A percentile compares a stretch with the other conserved stretches of the same genome.
phyloP scores from a whole-genome alignment of 2,797 vertebrate species.

The Macrochelys suwanniensis region DNA sequence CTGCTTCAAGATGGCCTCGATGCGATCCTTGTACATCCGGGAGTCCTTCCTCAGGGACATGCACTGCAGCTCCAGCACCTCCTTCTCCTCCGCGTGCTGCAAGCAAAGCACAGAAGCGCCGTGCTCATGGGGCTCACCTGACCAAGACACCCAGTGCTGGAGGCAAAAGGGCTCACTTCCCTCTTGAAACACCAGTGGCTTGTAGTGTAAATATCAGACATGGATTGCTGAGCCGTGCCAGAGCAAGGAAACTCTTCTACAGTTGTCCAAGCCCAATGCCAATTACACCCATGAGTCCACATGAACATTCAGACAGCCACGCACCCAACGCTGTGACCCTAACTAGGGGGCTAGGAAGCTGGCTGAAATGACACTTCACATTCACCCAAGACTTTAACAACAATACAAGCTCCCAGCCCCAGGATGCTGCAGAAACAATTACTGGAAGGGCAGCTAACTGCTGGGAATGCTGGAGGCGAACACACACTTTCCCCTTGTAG shows the following conservation, averaged over 20 bases:
- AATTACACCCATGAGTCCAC: neutral
- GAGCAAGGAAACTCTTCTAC: neutral
- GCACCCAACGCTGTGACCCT: neutral
- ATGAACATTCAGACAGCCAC: neutral
- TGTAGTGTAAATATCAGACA: neutral
- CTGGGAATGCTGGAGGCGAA: neutral
- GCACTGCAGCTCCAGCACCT: constrained; percentile 87
- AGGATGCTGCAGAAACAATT: neutral
- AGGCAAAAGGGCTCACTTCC: neutral
- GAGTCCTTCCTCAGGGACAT: constrained; percentile 87
- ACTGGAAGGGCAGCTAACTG: neutral
- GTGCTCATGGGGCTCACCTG: neutral
- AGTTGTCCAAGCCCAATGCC: neutral
- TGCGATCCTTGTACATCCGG: constrained; percentile 88
- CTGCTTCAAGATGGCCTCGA: constrained; percentile 88
- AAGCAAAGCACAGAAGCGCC: neutral
- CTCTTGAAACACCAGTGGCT: fast-evolving
- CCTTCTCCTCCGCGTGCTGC: constrained; percentile 88
- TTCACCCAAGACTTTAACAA: neutral
- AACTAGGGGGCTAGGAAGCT: neutral
- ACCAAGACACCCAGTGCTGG: neutral
- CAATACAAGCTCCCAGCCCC: neutral
- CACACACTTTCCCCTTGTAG: neutral
- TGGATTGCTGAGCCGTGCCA: neutral
- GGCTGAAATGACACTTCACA: neutral